Evolutionary conservation across 2,888 invertebrate genomes (phyloP), one percentile per base, ranked within the genome.

Genomic region (Schrankia costaestrigalis): DNA sequence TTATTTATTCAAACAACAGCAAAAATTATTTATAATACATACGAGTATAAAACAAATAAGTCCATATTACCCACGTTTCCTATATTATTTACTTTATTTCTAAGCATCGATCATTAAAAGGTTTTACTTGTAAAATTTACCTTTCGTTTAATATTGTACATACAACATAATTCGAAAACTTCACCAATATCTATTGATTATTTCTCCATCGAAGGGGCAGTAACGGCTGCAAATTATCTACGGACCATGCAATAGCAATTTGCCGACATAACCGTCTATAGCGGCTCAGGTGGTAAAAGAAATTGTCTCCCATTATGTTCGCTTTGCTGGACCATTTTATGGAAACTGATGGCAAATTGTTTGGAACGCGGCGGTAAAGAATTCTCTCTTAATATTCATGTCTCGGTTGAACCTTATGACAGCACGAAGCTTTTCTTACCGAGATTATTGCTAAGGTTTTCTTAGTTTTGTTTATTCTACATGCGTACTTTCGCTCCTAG

Each of bases 291-390:
- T 83, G 83, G 70, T 64, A 59, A 67, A 76, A 72, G 75, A 75
- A 80, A 81, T 80, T 76, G 81, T 75, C 71, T 62, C 63, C 78
- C 71, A 78, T 82, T 81, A 79, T 64, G 62, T 71, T 60, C 71
- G 72, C 70, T 64, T 63, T 71, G 68, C 68, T 64, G 73, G 69
- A 69, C 75, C 71, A 74, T 78, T 82, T 76, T 75, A 77, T 78
- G 72, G 70, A 70, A 67, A 73, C 64, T 76, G 71, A 79, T 78
- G 75, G 75, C 63, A 67, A 76, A 79, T 74, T 75, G 75, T 71
- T 69, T 60, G 71, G 71, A 72, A 71, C 63, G 63, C 63, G 63
- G 67, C 48, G 59, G 59, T 60, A 58, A 52, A 47, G 42, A 53
- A 57, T 55, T 56, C 48, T 56, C 59, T 56, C 59, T 80, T 75